Evolutionary conservation across 2,888 invertebrate species (phyloP).

Genomic region (Limnephilus auricula): DNA sequence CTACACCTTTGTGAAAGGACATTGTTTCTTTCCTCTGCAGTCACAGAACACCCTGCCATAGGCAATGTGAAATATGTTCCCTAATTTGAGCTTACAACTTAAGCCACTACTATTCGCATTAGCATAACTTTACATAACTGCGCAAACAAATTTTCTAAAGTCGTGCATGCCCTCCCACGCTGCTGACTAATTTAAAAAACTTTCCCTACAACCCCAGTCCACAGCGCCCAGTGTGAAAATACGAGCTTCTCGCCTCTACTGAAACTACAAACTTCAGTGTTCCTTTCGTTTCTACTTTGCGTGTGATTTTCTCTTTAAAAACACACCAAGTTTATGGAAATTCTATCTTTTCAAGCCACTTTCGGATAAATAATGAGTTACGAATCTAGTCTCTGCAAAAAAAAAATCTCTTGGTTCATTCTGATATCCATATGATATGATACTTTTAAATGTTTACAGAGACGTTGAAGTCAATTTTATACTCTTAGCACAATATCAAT

Average conservation of each 20-base stretch:
- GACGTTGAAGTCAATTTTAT: too few species aligned
- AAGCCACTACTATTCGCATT: neutral
- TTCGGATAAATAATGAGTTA: neutral
- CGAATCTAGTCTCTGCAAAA: neutral
- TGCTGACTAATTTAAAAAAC: slow-evolving; percentile 30
- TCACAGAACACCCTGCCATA: neutral
- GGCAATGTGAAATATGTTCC: neutral
- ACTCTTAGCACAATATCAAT: too few species aligned
- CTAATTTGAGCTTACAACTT: neutral
- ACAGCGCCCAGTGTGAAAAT: neutral
- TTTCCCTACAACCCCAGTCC: neutral
- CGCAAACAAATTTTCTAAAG: neutral
- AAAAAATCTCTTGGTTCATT: neutral
- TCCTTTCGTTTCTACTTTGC: neutral
- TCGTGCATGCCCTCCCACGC: neutral
- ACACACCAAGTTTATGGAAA: neutral
- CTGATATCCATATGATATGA: too few species aligned
- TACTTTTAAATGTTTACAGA: too few species aligned
- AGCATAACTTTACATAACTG: neutral
- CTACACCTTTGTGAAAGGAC: neutral
- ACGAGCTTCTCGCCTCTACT: neutral
- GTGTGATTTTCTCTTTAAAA: neutral
- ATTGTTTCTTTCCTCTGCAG: neutral
- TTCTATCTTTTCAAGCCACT: neutral
- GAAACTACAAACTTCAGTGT: neutral